Conservation (phyloP, 2,888 invertebrate genomes). For the Chrysodeixis includens region DNA sequence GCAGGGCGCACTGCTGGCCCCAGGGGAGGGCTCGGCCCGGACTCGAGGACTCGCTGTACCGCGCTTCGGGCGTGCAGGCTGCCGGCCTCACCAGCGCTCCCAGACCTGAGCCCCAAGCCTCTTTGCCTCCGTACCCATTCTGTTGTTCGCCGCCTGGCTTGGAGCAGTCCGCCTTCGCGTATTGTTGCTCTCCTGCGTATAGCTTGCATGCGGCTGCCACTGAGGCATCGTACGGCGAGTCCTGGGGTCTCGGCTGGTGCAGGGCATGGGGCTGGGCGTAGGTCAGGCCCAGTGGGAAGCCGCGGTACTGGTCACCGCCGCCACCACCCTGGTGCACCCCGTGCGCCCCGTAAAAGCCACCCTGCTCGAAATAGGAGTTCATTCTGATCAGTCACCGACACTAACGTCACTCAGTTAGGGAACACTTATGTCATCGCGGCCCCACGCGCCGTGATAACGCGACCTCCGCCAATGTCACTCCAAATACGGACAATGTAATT, state of each 20-base stretch:
- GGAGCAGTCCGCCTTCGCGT: slow-evolving; percentile 93
- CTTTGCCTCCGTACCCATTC: slow-evolving; percentile 92
- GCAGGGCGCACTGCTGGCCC: slow-evolving; percentile 96
- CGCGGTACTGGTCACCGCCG: slow-evolving; percentile 94
- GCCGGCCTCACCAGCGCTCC: slow-evolving; percentile 94
- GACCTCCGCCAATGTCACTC: slow-evolving; percentile 86
- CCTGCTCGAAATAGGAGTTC: slow-evolving; percentile 99
- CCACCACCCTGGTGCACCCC: slow-evolving; percentile 94
- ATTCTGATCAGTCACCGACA: slow-evolving; percentile 90
- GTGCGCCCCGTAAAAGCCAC: slow-evolving; percentile 97
- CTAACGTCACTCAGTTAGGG: slow-evolving; percentile 83
- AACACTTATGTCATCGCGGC: slow-evolving; percentile 88
- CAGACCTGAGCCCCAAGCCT: slow-evolving; percentile 92
- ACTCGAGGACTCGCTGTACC: slow-evolving; percentile 95
- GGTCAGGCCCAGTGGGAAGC: slow-evolving; percentile 96
- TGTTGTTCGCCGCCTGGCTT: slow-evolving; percentile 91
- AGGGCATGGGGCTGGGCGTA: slow-evolving; percentile 95
- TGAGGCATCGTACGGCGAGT: slow-evolving; percentile 97
- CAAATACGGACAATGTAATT: slow-evolving; percentile 82
- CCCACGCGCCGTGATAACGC: slow-evolving; percentile 85
- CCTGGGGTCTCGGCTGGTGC: slow-evolving; percentile 95
- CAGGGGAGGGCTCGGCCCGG: slow-evolving; percentile 94
- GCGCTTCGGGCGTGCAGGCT: slow-evolving; percentile 96
- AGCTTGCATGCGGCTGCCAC: slow-evolving; percentile 96
- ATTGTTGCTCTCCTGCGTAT: slow-evolving; percentile 92